phyloP scores from a whole-genome alignment of 2,113 vertebrate genomes.

The human region DNA sequence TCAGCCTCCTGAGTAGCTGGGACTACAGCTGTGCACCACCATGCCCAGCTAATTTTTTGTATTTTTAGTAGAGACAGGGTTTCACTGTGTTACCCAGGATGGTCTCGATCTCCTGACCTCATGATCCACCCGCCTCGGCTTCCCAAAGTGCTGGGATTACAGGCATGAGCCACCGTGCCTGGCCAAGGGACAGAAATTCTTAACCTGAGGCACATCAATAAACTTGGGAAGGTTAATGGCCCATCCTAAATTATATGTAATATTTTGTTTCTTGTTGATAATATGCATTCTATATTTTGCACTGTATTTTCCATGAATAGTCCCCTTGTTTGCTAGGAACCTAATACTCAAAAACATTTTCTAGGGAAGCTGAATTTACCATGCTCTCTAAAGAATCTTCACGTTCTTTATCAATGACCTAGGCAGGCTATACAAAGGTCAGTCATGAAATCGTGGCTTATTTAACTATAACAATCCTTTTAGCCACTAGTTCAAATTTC shows the following conservation, averaged over 20 bases:
- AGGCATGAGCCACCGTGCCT: too few species aligned
- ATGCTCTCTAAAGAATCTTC: not conserved
- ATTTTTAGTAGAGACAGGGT: too few species aligned
- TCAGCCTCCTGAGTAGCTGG: too few species aligned
- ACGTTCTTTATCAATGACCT: not conserved
- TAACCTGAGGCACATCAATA: not conserved
- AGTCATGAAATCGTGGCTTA: not conserved
- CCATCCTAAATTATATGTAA: not conserved
- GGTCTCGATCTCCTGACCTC: too few species aligned
- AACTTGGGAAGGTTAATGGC: not conserved
- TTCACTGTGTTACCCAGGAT: too few species aligned
- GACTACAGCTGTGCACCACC: too few species aligned
- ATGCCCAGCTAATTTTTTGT: too few species aligned
- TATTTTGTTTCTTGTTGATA: slow-evolving; percentile 35
- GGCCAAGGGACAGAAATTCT: not conserved
- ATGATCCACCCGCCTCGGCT: too few species aligned
- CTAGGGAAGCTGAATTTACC: not conserved
- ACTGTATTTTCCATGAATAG: not conserved
- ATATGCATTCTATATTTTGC: not conserved
- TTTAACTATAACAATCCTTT: slow-evolving; percentile 32
- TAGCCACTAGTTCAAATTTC: not conserved
- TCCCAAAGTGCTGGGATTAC: too few species aligned
- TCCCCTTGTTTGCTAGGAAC: slow-evolving; percentile 3
- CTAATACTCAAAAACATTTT: not conserved
- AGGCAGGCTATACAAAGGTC: not conserved